These are phyloP conservation scores for Acanthosepion lycidas DNA, from an alignment of 2,888 invertebrate species.

Conservation along the genomic window DNA sequence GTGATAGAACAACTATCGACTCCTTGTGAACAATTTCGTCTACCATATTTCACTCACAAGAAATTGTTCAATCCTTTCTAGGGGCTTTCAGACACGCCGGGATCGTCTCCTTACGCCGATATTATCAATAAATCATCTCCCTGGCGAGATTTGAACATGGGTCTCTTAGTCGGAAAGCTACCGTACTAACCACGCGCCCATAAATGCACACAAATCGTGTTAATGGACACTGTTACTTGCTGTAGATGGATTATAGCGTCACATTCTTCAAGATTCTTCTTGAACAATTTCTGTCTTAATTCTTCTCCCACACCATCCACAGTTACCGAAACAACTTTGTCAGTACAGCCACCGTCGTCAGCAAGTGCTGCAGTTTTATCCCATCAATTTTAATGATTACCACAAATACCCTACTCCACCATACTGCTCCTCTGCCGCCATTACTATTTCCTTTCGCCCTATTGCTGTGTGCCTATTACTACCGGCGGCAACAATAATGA, in stretches of 20 bases:
- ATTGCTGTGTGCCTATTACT: neutral
- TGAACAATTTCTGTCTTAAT: neutral
- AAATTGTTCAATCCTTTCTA: too few species aligned
- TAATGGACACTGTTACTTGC: neutral
- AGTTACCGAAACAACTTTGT: neutral
- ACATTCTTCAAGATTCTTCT: neutral
- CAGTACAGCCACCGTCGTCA: neutral
- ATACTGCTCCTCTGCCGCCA: too few species aligned
- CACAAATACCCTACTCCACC: neutral
- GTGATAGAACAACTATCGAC: too few species aligned
- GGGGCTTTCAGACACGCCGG: too few species aligned
- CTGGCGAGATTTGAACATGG: too few species aligned
- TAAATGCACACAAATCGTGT: neutral
- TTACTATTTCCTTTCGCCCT: neutral
- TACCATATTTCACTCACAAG: too few species aligned
- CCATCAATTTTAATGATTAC: constrained; percentile 21
- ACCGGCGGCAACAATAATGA: neutral
- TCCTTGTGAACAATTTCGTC: too few species aligned
- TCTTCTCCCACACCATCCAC: neutral
- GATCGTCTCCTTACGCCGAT: too few species aligned
- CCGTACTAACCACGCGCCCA: neutral
- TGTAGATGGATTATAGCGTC: neutral
- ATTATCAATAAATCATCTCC: too few species aligned
- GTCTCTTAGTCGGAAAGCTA: too few species aligned
- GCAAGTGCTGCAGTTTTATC: neutral